These are phyloP conservation scores for Acromyrmex echinatior DNA, from an alignment of 1,140 invertebrate genomes.

Conservation along the genomic window DNA sequence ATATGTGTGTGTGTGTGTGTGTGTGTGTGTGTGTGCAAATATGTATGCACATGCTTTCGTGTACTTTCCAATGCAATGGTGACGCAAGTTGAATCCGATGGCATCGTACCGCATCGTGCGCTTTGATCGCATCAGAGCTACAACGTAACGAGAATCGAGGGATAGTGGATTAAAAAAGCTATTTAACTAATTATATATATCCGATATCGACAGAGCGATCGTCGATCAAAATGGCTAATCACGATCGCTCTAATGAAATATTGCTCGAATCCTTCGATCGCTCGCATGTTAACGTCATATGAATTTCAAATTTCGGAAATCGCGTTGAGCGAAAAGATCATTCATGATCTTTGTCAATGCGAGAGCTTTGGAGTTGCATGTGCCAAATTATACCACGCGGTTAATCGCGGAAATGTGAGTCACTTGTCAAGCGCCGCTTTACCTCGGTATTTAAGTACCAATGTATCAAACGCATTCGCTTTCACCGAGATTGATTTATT, in stretches of 20 bases:
- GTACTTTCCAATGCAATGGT: constrained; percentile 29
- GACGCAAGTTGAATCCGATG: constrained; percentile 35
- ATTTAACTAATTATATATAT: not conserved
- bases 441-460: not conserved
- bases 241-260: not conserved
- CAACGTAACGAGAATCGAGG: constrained; percentile 30
- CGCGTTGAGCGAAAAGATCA: constrained; percentile 33
- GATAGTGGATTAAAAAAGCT: constrained; percentile 2
- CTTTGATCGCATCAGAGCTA: constrained; percentile 15
- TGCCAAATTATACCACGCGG: constrained; percentile 24
- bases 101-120: constrained; percentile 40
- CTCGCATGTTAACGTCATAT: constrained; percentile 5
- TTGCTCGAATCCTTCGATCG: not conserved
- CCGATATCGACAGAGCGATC: not conserved
- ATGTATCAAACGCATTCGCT: constrained; percentile 18
- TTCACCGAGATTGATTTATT: constrained; percentile 23
- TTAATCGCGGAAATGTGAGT: not conserved
- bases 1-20: too few relatives aligned
- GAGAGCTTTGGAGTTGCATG: constrained; percentile 2
- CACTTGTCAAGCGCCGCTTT: not conserved
- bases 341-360: not conserved
- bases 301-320: constrained; percentile 6
- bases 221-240: not conserved
- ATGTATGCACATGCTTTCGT: constrained; percentile 4
- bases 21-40: too few relatives aligned